phyloP scores from a whole-genome alignment of 1,140 invertebrate genomes.

The Trichogramma pretiosum region DNA sequence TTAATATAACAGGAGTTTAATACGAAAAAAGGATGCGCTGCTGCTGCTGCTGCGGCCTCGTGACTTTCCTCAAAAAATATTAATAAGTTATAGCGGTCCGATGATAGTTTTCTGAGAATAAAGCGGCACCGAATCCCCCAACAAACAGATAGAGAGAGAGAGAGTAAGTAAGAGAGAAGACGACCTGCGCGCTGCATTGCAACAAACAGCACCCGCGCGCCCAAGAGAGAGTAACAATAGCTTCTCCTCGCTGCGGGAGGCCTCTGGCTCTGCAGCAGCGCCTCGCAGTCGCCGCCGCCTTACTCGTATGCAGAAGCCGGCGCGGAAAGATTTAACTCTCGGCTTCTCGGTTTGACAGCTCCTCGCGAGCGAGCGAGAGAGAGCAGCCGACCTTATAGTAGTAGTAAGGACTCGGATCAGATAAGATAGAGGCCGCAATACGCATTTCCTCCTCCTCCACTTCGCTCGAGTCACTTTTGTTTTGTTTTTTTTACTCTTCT shows the following conservation, averaged over 20 bases:
- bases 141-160: conserved; percentile 15
- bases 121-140: conserved; percentile 16
- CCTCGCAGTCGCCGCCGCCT: no score
- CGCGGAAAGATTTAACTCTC: conserved; percentile 17
- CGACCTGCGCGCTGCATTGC: conserved; percentile 6
- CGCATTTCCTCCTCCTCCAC: conserved; percentile 27
- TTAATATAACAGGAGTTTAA: no score
- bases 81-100: conserved; percentile 43
- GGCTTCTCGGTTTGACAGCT: no score
- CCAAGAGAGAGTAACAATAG: conserved; percentile 34
- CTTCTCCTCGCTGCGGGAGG: conserved; percentile 36
- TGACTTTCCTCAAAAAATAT: conserved; percentile 33
- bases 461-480: no score
- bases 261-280: conserved; percentile 2
- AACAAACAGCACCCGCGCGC: conserved; percentile 12
- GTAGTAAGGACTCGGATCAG: no score
- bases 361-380: no score
- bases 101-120: conserved; percentile 39
- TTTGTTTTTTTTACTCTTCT: conserved; percentile 5
- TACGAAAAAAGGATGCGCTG: no score
- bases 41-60: neutral
- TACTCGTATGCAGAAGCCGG: no score
- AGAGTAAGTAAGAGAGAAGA: no score
- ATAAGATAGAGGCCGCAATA: no score
- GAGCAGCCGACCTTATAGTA: no score